Percentiles rank a stretch among this genome's conserved stretches.
Evolutionary conservation across 2,113 vertebrate species (phyloP).

Genomic region (Gallinago jamesoni): DNA sequence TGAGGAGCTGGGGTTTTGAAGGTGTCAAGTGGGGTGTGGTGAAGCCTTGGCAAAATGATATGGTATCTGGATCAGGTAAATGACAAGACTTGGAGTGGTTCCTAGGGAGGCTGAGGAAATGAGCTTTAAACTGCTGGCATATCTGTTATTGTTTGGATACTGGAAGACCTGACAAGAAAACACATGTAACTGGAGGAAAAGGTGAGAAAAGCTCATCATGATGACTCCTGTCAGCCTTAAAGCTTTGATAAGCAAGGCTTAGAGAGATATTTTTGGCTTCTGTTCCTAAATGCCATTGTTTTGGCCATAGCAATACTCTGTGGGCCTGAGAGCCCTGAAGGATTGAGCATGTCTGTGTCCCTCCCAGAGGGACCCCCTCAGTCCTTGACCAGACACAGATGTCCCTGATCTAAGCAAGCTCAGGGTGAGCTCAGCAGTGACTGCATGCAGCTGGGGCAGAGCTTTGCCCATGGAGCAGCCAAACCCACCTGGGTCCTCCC

Average conservation of each 20-base stretch:
- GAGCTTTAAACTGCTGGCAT: background rate
- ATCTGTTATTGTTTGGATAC: background rate
- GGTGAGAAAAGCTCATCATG: background rate
- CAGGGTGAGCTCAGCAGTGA: background rate
- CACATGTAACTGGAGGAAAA: background rate
- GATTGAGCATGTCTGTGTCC: accelerated
- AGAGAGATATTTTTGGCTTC: background rate
- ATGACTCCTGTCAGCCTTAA: background rate
- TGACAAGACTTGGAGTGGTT: background rate
- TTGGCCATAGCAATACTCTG: background rate
- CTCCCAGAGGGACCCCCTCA: background rate
- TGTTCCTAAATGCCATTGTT: background rate
- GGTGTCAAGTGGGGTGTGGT: background rate
- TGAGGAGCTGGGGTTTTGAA: background rate
- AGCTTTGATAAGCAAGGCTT: background rate
- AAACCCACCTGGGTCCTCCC: accelerated
- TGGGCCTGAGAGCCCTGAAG: background rate
- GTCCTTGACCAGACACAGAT: background rate
- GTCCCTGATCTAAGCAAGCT: background rate
- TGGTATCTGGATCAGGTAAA: background rate
- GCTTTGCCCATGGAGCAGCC: background rate
- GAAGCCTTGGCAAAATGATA: background rate
- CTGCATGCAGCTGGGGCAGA: background rate
- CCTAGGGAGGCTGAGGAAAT: background rate
- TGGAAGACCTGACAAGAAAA: background rate